phyloP scores from a whole-genome alignment of 2,113 vertebrate species.

The Hyla sarda region DNA sequence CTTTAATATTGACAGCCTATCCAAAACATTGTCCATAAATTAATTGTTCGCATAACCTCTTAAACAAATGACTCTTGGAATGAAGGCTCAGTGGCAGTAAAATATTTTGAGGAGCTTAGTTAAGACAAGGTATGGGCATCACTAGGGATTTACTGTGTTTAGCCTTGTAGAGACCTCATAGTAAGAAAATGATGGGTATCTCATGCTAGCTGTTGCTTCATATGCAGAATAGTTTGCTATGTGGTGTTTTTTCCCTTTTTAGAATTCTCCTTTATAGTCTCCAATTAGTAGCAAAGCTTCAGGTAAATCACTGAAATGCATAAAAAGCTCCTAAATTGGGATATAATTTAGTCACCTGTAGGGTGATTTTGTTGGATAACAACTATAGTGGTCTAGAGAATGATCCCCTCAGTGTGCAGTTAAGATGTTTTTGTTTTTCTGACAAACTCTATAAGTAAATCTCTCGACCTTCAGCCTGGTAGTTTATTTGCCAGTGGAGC shows the following conservation, averaged over 20 bases:
- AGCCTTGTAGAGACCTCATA: not conserved
- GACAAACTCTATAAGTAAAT: conserved; percentile 59
- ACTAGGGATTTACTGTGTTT: not conserved
- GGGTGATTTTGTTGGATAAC: conserved; percentile 27
- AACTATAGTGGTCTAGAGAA: conserved; percentile 21
- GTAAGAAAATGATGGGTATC: not conserved
- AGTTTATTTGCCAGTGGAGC: conserved; percentile 44
- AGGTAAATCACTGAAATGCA: not conserved
- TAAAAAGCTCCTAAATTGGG: conserved; percentile 13
- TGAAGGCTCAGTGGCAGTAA: no score
- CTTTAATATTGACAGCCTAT: no score
- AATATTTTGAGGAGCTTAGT: no score
- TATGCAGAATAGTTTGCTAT: not conserved
- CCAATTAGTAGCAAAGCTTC: conserved; percentile 24
- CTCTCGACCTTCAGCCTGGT: conserved; percentile 60
- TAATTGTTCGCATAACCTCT: no score
- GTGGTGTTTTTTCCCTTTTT: not conserved
- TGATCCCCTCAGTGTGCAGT: conserved; percentile 46
- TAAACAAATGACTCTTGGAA: no score
- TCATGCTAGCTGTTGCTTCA: not conserved
- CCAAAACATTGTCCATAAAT: no score
- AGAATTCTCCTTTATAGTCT: not conserved
- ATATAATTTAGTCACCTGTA: conserved; percentile 27
- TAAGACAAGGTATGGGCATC: no score
- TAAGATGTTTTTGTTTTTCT: conserved; percentile 61